These are phyloP conservation scores for Odocoileus hemionus DNA, from an alignment of 2,113 vertebrate species.

Conservation along the genomic window DNA sequence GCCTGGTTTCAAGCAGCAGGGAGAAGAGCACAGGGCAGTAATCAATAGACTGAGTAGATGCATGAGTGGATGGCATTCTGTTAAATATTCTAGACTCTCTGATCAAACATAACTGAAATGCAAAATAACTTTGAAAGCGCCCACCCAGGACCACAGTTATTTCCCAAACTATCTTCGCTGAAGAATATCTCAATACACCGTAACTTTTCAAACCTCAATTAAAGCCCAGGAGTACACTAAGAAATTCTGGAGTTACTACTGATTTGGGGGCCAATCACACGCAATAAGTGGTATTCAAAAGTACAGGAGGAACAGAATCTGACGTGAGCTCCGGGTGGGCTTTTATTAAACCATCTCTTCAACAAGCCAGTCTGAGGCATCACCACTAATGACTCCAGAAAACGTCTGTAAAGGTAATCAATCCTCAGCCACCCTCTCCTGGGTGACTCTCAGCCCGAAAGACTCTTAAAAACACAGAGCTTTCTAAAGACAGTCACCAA, in stretches of 20 bases:
- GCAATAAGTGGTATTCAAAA: not conserved
- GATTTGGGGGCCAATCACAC: not conserved
- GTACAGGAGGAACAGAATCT: not conserved
- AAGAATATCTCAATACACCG: not conserved
- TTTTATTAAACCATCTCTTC: not conserved
- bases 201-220: not conserved
- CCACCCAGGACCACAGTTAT: not conserved
- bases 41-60: not conserved
- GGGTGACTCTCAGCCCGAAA: not conserved
- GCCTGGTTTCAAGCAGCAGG: not conserved
- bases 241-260: not conserved
- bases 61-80: not conserved
- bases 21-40: not conserved
- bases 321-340: not conserved
- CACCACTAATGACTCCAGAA: not conserved
- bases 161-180: not conserved
- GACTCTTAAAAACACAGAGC: not conserved
- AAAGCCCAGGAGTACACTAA: not conserved
- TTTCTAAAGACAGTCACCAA: not conserved
- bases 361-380: not conserved
- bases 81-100: not conserved
- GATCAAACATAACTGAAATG: not conserved
- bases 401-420: not conserved
- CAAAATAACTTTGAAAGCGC: not conserved
- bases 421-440: not conserved